Evolutionary conservation across 2,888 invertebrate species (phyloP), one percentile per base, ranked within the genome.

Genomic region (Agrilus biguttatus): DNA sequence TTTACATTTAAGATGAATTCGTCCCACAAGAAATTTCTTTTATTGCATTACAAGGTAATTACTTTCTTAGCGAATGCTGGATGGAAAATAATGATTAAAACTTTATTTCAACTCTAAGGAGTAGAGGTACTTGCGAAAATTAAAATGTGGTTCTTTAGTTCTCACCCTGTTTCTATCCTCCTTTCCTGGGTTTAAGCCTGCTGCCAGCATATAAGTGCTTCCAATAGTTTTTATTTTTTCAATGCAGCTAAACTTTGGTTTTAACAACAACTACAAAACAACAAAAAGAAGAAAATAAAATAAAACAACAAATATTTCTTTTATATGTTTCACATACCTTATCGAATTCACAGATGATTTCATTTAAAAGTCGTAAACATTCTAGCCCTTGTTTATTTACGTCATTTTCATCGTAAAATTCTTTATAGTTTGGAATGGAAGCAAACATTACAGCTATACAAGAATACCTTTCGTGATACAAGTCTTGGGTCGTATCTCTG

Each of bases 181-280:
- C 53, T 87, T 85, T 13, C 89, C 90, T 0, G 91, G 91, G 41
- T 85, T 73, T 14, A 97, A 68, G 0, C 97, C 97, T 0, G 92
- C 87, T 1, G 96, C 96, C 39, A 95, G 82, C 96, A 97, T 97
- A 60, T 97, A 97, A 0, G 96, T 96, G 64, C 92, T 93, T 12
- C 93, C 95, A 45, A 97, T 96, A 0, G 96, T 97, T 67, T 97
- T 97, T 42, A 97, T 97, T 67, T 97, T 97, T 68, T 97, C 97
- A 53, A 97, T 92, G 51, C 86, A 81, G 60, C 91, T 92, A 67
- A 88, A 96, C 59, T 95, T 93, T 0, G 92, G 90, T 59, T 95
- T 93, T 38, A 89, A 69, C 32, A 97, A 71, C 33, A 97, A 68
- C 87, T 88, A 70, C 34, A 70, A 68, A 42, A 41, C 12, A 47